Conservation (phyloP, 2,888 invertebrate species). For the Hololepta plana region DNA sequence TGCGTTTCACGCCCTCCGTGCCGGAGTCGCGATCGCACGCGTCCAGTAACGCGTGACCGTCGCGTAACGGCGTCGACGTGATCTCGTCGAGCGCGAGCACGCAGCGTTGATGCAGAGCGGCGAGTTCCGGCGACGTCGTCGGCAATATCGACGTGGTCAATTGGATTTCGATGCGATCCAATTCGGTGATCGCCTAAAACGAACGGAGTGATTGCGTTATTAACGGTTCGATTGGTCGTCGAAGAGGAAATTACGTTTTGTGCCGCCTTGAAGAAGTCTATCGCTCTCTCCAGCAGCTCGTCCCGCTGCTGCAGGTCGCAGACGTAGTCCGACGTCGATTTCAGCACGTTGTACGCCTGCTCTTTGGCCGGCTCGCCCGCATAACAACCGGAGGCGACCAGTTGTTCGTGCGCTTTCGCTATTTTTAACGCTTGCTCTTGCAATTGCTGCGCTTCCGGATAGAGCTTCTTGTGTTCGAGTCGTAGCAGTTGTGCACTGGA, state of each 20-base stretch:
- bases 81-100: slow-evolving; percentile 46
- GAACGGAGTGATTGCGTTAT: slow-evolving; percentile 1
- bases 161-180: slow-evolving; percentile 59
- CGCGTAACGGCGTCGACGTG: slow-evolving; percentile 44
- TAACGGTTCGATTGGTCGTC: too few species aligned
- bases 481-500: slow-evolving; percentile 46
- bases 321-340: slow-evolving; percentile 49
- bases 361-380: slow-evolving; percentile 48
- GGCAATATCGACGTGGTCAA: slow-evolving; percentile 44
- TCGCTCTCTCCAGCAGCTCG: slow-evolving; percentile 43
- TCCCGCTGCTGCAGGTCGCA: slow-evolving; percentile 52
- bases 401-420: slow-evolving; percentile 58
- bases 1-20: slow-evolving; percentile 43
- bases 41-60: slow-evolving; percentile 56
- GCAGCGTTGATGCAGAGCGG: slow-evolving; percentile 47
- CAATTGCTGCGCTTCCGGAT: slow-evolving; percentile 50
- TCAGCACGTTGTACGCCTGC: slow-evolving; percentile 46
- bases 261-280: slow-evolving; percentile 51
- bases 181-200: slow-evolving; percentile 44
- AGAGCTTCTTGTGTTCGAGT: slow-evolving; percentile 48
- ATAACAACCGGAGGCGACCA: slow-evolving; percentile 50
- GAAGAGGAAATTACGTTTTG: slow-evolving; percentile 38
- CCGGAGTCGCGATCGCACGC: slow-evolving; percentile 44
- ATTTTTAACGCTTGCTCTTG: slow-evolving; percentile 61
- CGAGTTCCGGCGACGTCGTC: slow-evolving; percentile 44